These are phyloP conservation scores for Holothuria leucospilota DNA, from an alignment of 53 echinoderm and acorn worm species.

Conservation along the genomic window DNA sequence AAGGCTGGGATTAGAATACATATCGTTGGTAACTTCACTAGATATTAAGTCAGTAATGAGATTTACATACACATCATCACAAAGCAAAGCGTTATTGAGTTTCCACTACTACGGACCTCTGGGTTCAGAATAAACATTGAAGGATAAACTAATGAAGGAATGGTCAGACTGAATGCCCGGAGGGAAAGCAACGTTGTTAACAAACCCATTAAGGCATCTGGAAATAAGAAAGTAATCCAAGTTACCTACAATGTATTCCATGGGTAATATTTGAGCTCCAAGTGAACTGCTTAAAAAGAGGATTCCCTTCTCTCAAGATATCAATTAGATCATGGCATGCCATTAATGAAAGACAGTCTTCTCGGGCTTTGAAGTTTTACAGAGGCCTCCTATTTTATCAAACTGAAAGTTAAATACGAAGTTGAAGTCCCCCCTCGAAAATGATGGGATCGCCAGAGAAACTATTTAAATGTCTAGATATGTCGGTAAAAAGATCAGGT, in stretches of 20 bases:
- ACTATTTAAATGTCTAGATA: neutral
- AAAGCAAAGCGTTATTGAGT: conserved; percentile 9
- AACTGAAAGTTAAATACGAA: conserved; percentile 28
- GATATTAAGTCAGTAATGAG: neutral
- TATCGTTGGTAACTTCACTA: too few relatives aligned
- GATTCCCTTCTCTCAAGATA: neutral
- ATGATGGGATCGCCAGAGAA: conserved; percentile 3
- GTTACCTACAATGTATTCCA: conserved; percentile 10
- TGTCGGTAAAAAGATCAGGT: neutral
- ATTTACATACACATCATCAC: neutral
- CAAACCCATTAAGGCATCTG: too few relatives aligned
- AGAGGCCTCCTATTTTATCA: neutral
- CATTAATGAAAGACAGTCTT: neutral
- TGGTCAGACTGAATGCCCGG: conserved; percentile 17
- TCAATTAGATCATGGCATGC: neutral
- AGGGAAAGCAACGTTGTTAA: neutral
- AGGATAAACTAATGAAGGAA: conserved; percentile 2
- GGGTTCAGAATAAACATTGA: neutral
- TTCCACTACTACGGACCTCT: conserved; percentile 13
- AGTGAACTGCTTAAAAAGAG: neutral
- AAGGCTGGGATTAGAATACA: neutral
- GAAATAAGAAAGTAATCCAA: neutral
- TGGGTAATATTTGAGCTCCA: conserved; percentile 27
- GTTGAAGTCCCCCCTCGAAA: neutral
- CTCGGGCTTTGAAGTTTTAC: conserved; percentile 2